These are phyloP conservation scores for Dorcus hopei DNA, from an alignment of 2,888 invertebrate species.

Conservation along the genomic window DNA sequence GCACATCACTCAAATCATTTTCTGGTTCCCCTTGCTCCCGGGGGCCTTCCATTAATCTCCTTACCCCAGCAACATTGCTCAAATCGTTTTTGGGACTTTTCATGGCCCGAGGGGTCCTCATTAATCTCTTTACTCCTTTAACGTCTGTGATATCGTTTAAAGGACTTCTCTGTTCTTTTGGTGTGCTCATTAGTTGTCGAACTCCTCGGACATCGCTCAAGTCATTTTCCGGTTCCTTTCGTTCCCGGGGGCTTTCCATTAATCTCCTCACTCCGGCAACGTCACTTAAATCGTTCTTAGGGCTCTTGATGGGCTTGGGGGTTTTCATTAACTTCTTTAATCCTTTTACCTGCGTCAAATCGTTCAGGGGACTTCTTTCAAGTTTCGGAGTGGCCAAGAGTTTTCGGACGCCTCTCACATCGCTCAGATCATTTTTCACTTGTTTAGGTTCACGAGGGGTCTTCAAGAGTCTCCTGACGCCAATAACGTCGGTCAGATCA, in stretches of 20 bases:
- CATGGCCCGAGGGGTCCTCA: conserved; percentile 28
- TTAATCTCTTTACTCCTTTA: conserved; percentile 30
- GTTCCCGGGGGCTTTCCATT: conserved; percentile 31
- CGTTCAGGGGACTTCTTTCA: conserved; percentile 29
- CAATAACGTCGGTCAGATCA: conserved; percentile 30
- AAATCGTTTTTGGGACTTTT: conserved; percentile 46
- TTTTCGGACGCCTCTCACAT: conserved; percentile 40
- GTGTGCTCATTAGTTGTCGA: conserved; percentile 31
- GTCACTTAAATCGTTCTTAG: conserved; percentile 47
- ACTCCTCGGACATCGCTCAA: conserved; percentile 48
- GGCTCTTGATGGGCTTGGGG: conserved; percentile 23
- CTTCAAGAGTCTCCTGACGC: conserved; percentile 31
- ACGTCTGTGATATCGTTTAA: conserved; percentile 30
- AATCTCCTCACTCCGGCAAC: conserved; percentile 48
- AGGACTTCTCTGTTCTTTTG: conserved; percentile 33
- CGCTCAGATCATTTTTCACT: conserved; percentile 46
- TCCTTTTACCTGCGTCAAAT: conserved; percentile 41
- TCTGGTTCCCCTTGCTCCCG: conserved; percentile 32
- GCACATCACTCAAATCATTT: conserved; percentile 44
- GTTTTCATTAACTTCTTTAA: conserved; percentile 39
- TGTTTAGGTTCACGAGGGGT: conserved; percentile 21
- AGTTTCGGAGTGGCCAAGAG: not conserved
- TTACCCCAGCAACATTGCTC: conserved; percentile 44
- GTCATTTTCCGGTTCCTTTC: conserved; percentile 42
- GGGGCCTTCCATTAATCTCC: conserved; percentile 24